Base-by-base conservation (phyloP, 2,888 invertebrate genomes). In the Trisateles emortualis region DNA sequence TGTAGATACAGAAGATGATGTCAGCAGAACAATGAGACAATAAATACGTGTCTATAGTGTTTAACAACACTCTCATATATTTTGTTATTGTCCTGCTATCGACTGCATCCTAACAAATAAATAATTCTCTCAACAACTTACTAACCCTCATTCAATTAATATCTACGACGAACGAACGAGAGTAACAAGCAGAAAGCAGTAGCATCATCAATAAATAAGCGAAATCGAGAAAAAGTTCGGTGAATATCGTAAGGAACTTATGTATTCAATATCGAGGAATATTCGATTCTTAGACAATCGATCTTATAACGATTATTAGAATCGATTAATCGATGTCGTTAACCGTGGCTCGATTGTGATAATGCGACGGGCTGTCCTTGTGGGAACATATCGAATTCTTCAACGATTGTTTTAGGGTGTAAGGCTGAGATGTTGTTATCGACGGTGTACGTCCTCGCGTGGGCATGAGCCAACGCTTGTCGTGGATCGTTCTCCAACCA, bases 331-430 rank as follows among this genome's bases (percentile, higher is more conserved):
- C 16, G 1, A 13, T 22, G 50, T 55, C 59, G 38, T 74, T 80
- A 81, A 48, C 74, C 78, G 19, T 81, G 74, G 1, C 72, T 79
- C 1, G 77, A 74, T 49, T 81, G 68, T 10, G 82, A 74, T 1
- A 79, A 49, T 0, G 66, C 79, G 3, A 78, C 72, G 1, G 83
- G 79, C 2, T 80, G 69, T 0, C 80, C 85, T 1, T 84, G 82
- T 4, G 88, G 86, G 53, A 87, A 79, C 84, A 90, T 87, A 29
- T 90, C 88, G 64, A 93, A 90, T 64, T 92, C 92, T 71, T 95
- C 95, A 0, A 94, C 93, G 30, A 94, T 94, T 0, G 93, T 91
- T 64, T 93, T 93, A 1, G 95, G 95, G 68, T 94, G 94, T 3
- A 94, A 79, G 0, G 94, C 94, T 74, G 93, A 93, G 54, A 93